Percentiles rank a stretch among this genome's conserved stretches.
phyloP scores from a whole-genome alignment of 1,140 invertebrate genomes.

The Lysiphlebus fabarum region DNA sequence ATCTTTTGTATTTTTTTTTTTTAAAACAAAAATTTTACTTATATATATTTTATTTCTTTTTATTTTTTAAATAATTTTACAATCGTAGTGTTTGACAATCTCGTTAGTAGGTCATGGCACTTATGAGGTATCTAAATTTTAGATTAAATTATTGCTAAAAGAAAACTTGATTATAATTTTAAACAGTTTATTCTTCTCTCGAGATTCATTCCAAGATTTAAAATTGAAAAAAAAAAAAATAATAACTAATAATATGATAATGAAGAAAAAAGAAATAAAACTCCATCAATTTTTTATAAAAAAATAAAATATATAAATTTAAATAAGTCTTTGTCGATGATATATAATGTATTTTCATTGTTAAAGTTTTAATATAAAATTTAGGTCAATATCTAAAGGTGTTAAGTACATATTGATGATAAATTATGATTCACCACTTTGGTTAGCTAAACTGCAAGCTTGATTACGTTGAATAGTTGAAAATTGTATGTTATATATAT shows the following conservation, averaged over 20 bases:
- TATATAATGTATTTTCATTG: no score
- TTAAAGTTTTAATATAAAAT: no score
- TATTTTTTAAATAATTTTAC: neutral
- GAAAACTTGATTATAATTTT: slow-evolving; percentile 15
- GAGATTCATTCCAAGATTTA: neutral
- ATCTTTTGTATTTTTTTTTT: slow-evolving; percentile 6
- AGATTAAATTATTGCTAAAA: slow-evolving; percentile 24
- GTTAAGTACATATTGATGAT: no score
- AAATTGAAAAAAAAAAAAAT: neutral
- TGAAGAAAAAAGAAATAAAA: no score
- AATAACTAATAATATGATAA: no score
- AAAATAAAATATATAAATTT: no score
- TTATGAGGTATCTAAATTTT: slow-evolving; percentile 22
- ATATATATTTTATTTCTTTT: slow-evolving; percentile 5
- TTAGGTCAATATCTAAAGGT: no score
- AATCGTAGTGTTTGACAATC: slow-evolving; percentile 4
- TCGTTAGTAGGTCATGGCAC: slow-evolving; percentile 15
- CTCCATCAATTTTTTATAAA: no score
- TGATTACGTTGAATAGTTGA: no score
- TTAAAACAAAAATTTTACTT: slow-evolving; percentile 8
- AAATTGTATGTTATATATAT: no score
- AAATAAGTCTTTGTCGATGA: neutral
- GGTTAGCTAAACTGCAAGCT: no score
- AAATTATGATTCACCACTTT: no score
- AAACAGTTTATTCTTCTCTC: slow-evolving; percentile 14